Base-by-base conservation (phyloP, 1,140 invertebrate species). In the Trichogramma pretiosum region DNA sequence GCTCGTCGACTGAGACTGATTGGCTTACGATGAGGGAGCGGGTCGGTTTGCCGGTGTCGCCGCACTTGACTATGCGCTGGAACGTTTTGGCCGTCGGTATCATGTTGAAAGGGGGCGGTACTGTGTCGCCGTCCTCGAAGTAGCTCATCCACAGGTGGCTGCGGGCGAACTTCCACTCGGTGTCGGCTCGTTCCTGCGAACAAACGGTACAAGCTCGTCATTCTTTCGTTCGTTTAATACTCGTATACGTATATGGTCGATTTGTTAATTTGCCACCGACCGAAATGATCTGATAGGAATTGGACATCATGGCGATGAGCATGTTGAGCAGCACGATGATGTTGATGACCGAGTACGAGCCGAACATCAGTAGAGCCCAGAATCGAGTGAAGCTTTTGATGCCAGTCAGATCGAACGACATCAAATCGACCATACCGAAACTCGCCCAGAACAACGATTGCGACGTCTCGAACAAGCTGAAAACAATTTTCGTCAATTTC, bases 291-390 rank as follows among this genome's bases (percentile, higher is more conserved):
- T 92, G 86, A 68, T 93, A 94, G 1, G 90, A 94, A 66, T 91
- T 93, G 26, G 87, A 91, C 89, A 95, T 94, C 91, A 94, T 95
- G 57, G 92, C 92, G 64, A 95, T 94, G 5, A 95, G 79, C 81
- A 94, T 89, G 70, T 95, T 95, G 24, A 94, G 77, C 2, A 95
- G 72, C 1, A 95, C 91, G 56, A 94, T 90, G 41, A 94, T 83
- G 55, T 92, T 93, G 64, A 94, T 93, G 36, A 89, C 88, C 28
- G 86, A 88, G 62, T 91, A 93, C 0, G 84, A 87, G 21, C 89
- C 89, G 60, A 90, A 93, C 78, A 90, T 87, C 0, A 93, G 73
- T 13, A 90, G 68, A 8, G 84, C 85, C 88, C 87, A 91, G 62
- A 91, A 92, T 28, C 87, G 74, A 0, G 88, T 91, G 63, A 89